Evolutionary conservation across 2,113 vertebrate species (phyloP), one percentile per base, ranked within the genome.

Genomic region (Calidris pugnax): DNA sequence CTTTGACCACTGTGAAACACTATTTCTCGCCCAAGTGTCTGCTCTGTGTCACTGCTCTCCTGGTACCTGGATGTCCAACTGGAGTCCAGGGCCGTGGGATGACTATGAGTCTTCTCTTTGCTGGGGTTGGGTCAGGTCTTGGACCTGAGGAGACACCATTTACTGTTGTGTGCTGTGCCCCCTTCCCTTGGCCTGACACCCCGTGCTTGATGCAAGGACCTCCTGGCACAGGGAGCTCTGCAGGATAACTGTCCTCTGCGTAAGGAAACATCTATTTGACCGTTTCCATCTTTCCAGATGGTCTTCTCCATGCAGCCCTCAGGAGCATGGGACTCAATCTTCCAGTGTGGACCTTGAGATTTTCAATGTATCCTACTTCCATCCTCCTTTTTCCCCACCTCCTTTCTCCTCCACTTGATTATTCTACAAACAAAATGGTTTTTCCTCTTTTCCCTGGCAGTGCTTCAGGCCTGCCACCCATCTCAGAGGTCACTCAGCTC

Each of bases 251-350:
- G 0, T 43, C 12, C 14, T 47, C 30, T 43, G 41, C 12, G 53
- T 57, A 14, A 66, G 22, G 14, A 73, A 89, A 12, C 19, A 8
- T 71, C 35, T 14, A 39, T 72, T 56, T 64, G 9, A 3, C 20
- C 41, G 5, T 51, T 90, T 73, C 39, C 41, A 14, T n/a, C 35
- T 80, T 83, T 90, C 37, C 67, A 60, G 35, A 33, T 22, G 0
- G 0, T 35, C 6, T 2, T 32, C 45, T 83, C 39, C 7, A 2
- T 6, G 5, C 18, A 33, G 14, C 3, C 28, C 23, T 43, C 2
- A 1, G 57, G 30, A 87, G 39, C 26, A 12, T 0, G 4, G 48
- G 53, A 10, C 11, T 56, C 3, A 3, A 3, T 68, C 48, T 82
- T 85, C 63, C 43, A 56, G 3, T 8, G 37, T 4, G 8, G 60